These are phyloP conservation scores for Thalassoma bifasciatum DNA, from an alignment of 2,113 vertebrate species.

Conservation along the genomic window DNA sequence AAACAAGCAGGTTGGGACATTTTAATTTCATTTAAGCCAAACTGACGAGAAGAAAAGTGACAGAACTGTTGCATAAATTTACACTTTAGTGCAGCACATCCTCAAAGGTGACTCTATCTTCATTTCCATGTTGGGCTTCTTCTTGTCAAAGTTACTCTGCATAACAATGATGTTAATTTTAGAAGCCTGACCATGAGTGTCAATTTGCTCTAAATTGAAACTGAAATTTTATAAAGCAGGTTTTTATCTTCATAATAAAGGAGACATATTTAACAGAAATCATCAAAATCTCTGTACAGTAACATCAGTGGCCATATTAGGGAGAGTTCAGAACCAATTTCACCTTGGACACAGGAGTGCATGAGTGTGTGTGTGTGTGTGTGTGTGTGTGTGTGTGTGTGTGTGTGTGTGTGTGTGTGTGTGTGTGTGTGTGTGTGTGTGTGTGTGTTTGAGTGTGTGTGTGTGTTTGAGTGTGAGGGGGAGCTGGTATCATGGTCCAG, in stretches of 20 bases:
- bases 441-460: not conserved
- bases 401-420: too few relatives aligned
- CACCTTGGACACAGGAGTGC: not conserved
- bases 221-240: constrained; percentile 23
- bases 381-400: too few relatives aligned
- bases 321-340: constrained; percentile 7
- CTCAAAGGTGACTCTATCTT: constrained; percentile 48
- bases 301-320: constrained; percentile 41
- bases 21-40: constrained; percentile 6
- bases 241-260: constrained; percentile 38
- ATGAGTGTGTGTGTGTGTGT: too few relatives aligned
- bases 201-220: constrained; percentile 47
- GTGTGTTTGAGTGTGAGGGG: not conserved
- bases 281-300: constrained; percentile 29
- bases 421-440: too few relatives aligned
- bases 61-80: not conserved
- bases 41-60: constrained; percentile 10
- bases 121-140: constrained; percentile 18
- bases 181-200: constrained; percentile 42
- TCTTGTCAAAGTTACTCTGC: constrained; percentile 39
- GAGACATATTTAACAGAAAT: constrained; percentile 18
- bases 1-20: not conserved
- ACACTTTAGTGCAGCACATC: constrained; percentile 8
- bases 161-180: constrained; percentile 62
- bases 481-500: constrained; percentile 1